phyloP scores from a whole-genome alignment of 2,888 invertebrate genomes.

The Apotomis betuletana region DNA sequence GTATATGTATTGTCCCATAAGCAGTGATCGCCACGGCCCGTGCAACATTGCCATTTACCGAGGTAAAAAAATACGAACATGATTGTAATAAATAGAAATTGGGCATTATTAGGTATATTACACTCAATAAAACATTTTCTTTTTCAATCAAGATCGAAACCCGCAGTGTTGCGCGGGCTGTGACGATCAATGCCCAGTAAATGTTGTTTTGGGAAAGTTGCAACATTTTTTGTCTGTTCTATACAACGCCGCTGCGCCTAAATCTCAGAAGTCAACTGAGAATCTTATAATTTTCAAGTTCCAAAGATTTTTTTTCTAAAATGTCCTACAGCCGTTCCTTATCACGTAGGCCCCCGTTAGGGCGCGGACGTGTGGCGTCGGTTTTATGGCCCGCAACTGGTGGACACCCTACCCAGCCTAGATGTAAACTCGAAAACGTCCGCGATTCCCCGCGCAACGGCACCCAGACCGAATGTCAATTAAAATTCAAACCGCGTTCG shows the following conservation, averaged over 20 bases:
- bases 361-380: slow-evolving; percentile 62
- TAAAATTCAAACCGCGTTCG: slow-evolving; percentile 84
- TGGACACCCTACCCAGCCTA: slow-evolving; percentile 57
- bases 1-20: too few relatives aligned
- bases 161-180: too few relatives aligned
- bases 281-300: background rate
- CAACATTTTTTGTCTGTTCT: too few relatives aligned
- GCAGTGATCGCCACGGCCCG: too few relatives aligned
- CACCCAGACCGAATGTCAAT: slow-evolving; percentile 78
- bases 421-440: slow-evolving; percentile 75
- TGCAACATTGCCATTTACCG: too few relatives aligned
- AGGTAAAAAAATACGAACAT: too few relatives aligned
- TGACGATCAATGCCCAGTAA: too few relatives aligned
- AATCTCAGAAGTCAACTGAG: background rate
- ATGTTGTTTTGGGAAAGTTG: too few relatives aligned
- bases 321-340: slow-evolving; percentile 44
- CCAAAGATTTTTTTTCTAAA: background rate
- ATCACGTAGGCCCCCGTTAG: slow-evolving; percentile 46
- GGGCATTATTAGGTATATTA: too few relatives aligned
- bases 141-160: too few relatives aligned
- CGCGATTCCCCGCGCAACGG: slow-evolving; percentile 60
- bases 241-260: background rate
- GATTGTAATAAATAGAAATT: too few relatives aligned
- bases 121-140: too few relatives aligned
- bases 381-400: slow-evolving; percentile 68